phyloP scores from a whole-genome alignment of 2,888 invertebrate species.

The Apamea monoglypha region DNA sequence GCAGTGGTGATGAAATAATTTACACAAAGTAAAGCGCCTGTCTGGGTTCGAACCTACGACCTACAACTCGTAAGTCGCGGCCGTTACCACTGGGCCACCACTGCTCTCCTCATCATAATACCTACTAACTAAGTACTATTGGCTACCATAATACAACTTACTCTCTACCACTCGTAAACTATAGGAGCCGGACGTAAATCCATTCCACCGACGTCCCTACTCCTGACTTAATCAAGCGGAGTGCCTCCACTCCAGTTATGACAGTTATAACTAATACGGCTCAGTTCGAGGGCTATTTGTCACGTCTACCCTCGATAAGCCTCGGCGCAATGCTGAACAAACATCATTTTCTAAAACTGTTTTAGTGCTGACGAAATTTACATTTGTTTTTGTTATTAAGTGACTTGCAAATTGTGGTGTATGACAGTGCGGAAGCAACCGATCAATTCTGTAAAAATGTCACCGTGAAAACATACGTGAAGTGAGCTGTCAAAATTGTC shows the following conservation, averaged over 20 bases:
- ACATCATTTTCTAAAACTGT: slow-evolving; percentile 23
- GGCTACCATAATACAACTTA: not conserved
- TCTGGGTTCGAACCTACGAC: no score
- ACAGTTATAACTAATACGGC: slow-evolving; percentile 29
- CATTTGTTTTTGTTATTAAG: not conserved
- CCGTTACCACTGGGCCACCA: no score
- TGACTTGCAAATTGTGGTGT: not conserved
- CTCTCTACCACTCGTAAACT: not conserved
- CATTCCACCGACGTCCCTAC: not conserved
- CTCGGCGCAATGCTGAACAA: not conserved
- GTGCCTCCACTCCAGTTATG: slow-evolving; percentile 37
- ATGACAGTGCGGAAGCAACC: not conserved
- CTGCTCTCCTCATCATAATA: not conserved
- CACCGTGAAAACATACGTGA: not conserved
- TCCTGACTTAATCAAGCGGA: slow-evolving; percentile 35
- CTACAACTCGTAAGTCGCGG: no score
- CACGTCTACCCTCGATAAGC: slow-evolving; percentile 21
- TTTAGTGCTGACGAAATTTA: not conserved
- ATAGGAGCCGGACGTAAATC: slow-evolving; percentile 6
- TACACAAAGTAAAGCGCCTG: no score
- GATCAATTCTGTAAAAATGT: not conserved
- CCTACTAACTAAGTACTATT: not conserved
- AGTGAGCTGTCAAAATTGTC: no score
- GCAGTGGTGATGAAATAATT: no score
- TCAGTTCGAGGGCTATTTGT: slow-evolving; percentile 13